Conservation (phyloP, 2,797 vertebrate species). For the Poeciliopsis presidionis region DNA sequence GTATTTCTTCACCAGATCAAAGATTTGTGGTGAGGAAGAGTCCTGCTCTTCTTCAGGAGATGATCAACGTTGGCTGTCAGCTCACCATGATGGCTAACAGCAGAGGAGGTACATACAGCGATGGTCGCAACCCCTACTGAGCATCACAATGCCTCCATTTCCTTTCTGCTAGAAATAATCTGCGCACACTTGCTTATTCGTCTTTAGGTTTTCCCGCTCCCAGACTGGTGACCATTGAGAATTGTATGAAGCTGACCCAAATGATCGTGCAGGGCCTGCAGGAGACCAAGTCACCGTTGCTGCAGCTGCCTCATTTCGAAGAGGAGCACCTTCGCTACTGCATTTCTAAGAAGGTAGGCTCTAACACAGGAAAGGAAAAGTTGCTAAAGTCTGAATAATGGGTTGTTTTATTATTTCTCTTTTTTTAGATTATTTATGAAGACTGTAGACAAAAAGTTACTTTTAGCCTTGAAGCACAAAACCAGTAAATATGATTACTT, state of each 20-base stretch:
- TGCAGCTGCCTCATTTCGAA: conserved; percentile 97
- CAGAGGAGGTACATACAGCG: conserved; percentile 87
- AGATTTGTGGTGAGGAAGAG: conserved; percentile 96
- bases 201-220: conserved; percentile 89
- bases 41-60: conserved; percentile 96
- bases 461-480: not conserved
- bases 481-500: not conserved
- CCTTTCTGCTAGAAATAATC: not conserved
- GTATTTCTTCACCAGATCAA: conserved; percentile 84
- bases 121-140: not conserved
- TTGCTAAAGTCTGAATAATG: not conserved
- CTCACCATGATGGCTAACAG: conserved; percentile 98
- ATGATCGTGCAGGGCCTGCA: conserved; percentile 97
- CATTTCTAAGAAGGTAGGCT: conserved; percentile 93
- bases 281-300: conserved; percentile 94
- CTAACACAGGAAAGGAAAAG: not conserved
- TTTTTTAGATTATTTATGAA: not conserved
- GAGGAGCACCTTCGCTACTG: conserved; percentile 95
- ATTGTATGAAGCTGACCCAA: conserved; percentile 98
- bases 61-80: conserved; percentile 98
- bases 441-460: not conserved
- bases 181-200: not conserved
- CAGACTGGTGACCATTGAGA: conserved; percentile 94
- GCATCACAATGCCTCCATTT: not conserved
- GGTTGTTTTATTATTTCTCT: not conserved